Evolutionary conservation across 2,113 vertebrate species (phyloP).

Genomic region (Myodes glareolus): DNA sequence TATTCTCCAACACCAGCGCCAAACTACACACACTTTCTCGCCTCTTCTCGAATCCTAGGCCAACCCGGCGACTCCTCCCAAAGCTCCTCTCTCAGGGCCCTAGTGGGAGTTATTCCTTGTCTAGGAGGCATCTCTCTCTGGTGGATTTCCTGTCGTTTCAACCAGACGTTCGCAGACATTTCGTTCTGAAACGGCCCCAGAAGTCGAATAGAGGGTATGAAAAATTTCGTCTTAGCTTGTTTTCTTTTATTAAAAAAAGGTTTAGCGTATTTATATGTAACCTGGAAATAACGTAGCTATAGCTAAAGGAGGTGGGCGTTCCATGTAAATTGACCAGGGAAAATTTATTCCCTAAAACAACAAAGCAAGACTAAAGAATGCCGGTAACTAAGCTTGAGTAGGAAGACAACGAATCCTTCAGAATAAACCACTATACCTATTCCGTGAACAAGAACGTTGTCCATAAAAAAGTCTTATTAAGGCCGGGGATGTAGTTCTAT

Average conservation of each 20-base stretch:
- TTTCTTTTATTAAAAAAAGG: not conserved
- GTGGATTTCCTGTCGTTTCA: slow-evolving; percentile 55
- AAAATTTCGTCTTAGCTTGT: slow-evolving; percentile 48
- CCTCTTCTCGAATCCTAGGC: not conserved
- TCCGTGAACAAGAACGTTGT: not conserved
- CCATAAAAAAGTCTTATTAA: not conserved
- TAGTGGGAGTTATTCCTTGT: not conserved
- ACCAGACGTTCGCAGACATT: slow-evolving; percentile 1
- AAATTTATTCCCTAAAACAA: slow-evolving; percentile 47
- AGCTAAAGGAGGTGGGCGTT: not conserved
- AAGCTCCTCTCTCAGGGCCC: not conserved
- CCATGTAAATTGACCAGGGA: not conserved
- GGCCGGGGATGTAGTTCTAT: not conserved
- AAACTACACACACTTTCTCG: not conserved
- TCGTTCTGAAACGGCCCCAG: not conserved
- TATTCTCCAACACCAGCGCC: not conserved
- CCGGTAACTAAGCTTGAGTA: not conserved
- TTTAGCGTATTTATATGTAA: not conserved
- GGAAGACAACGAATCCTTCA: not conserved
- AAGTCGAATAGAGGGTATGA: not conserved
- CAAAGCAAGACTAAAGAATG: not conserved
- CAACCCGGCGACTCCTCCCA: not conserved
- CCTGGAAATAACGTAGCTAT: slow-evolving; percentile 31
- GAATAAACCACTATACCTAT: not conserved
- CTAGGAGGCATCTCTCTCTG: slow-evolving; percentile 77